Base-by-base conservation (phyloP, 2,113 vertebrate genomes). In the Thinocorus orbignyianus region DNA sequence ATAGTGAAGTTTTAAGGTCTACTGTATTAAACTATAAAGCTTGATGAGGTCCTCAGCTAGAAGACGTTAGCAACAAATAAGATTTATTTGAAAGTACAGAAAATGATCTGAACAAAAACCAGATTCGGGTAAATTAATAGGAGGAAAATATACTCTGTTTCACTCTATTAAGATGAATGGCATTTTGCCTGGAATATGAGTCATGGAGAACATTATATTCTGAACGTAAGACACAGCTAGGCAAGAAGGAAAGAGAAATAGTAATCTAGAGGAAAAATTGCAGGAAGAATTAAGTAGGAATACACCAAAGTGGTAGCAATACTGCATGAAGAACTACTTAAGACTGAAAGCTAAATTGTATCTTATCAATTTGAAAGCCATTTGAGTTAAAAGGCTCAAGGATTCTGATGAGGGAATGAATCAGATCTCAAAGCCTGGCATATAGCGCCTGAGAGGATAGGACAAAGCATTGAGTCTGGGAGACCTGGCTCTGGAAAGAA, bases 161-260 rank as follows among this genome's bases (percentile, higher is more conserved):
- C 48, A 71, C 39, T 95, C 69, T 81, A 18, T 81, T 92, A 81
- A 39, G 55, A 88, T 68, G 80, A 81, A 92, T 91, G 92, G 83
- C 83, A 95, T 84, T 86, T 93, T 92, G 86, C 92, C 95, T 92
- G 80, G 86, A 91, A 84, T 86, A 78, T 94, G 91, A 94, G 83
- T 95, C 65, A 96, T 1, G 11, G n/a, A 60, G 89, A 88, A 91
- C 42, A 68, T 80, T 83, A 83, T 37, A 81, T 81, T 92, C 44
- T 54, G 51, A 86, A 10, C 66, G 41, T 44, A 88, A 91, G 39
- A 52, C 51, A 86, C 5, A 24, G 72, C 55, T 78, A 81, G 65
- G 42, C 80, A 88, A 83, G 71, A 92, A 81, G 51, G 58, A 88
- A 81, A 42, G 33, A 17, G 24, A 12, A 93, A 78, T 10, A 86